A percentile compares a stretch with the other conserved stretches of the same genome.
These are phyloP conservation scores for Orbicella faveolata DNA, from an alignment of 64 coral and sea anemone genomes.

Conservation along the genomic window DNA sequence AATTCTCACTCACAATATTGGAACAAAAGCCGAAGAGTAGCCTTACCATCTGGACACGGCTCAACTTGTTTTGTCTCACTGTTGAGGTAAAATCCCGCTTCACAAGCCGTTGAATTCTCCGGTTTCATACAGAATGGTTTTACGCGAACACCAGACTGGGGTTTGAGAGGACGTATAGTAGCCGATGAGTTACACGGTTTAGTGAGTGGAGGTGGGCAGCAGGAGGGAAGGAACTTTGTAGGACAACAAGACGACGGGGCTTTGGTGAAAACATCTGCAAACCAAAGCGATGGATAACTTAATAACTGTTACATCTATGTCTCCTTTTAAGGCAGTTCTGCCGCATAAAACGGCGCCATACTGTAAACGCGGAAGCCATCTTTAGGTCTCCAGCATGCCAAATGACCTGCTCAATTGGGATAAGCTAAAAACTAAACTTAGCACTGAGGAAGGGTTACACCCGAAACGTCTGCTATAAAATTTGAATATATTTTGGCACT, in stretches of 20 bases:
- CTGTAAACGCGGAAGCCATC: no score
- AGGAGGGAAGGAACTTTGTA: slow-evolving; percentile 33
- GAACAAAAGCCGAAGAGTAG: not conserved
- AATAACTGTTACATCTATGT: no score
- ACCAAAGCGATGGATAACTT: not conserved
- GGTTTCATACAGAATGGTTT: slow-evolving; percentile 80
- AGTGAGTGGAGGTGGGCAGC: slow-evolving; percentile 33
- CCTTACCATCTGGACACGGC: slow-evolving; percentile 70
- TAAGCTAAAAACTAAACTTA: no score
- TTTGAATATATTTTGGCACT: no score
- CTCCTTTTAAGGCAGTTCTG: no score
- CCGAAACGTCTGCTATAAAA: no score
- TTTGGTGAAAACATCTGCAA: not conserved
- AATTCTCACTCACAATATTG: no score
- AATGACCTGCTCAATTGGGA: no score
- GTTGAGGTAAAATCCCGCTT: slow-evolving; percentile 63
- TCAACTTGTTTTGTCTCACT: not conserved
- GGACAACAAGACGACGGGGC: slow-evolving; percentile 39
- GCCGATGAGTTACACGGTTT: slow-evolving; percentile 46
- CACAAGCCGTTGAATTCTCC: slow-evolving; percentile 67
- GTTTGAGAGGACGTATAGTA: not conserved
- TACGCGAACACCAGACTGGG: not conserved
- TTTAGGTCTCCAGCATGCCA: no score
- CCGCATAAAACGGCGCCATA: no score
- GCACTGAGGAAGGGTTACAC: no score